Percentiles rank a stretch among this genome's conserved stretches.
Evolutionary conservation across 2,797 vertebrate genomes (phyloP).

Genomic region (Natrix natrix): DNA sequence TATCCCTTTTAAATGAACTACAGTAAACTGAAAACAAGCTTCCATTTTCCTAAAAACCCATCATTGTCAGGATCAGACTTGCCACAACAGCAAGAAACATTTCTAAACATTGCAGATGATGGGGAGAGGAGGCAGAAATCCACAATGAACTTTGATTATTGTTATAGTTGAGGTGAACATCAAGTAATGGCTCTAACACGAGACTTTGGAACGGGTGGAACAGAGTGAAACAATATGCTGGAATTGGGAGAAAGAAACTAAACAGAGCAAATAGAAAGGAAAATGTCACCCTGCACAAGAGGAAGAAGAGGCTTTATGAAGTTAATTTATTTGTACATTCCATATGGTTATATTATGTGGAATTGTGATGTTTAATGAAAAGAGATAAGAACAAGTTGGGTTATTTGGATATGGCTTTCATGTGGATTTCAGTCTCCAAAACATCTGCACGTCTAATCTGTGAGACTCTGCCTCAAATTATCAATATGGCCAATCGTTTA

Average conservation of each 20-base stretch:
- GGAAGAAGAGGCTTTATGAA: background rate
- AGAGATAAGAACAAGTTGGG: background rate
- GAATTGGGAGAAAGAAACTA: background rate
- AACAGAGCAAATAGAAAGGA: no score
- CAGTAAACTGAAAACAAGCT: background rate
- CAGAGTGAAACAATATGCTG: background rate
- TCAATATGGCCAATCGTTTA: constrained; percentile 22
- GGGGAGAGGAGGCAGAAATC: background rate
- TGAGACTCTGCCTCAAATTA: background rate
- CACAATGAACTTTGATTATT: background rate
- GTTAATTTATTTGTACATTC: background rate
- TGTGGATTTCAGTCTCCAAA: constrained; percentile 20
- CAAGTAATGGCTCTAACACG: background rate
- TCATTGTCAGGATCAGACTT: background rate
- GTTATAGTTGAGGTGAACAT: background rate
- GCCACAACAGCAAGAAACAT: background rate
- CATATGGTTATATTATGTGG: background rate
- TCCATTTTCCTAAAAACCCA: background rate
- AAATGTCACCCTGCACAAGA: background rate
- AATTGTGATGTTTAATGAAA: background rate
- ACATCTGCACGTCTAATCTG: constrained; percentile 6
- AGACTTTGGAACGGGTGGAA: background rate
- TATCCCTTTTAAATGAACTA: background rate
- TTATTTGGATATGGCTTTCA: background rate
- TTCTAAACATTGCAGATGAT: background rate